Base-by-base conservation (phyloP, 2,888 invertebrate species). In the Dexiosoma caninum region DNA sequence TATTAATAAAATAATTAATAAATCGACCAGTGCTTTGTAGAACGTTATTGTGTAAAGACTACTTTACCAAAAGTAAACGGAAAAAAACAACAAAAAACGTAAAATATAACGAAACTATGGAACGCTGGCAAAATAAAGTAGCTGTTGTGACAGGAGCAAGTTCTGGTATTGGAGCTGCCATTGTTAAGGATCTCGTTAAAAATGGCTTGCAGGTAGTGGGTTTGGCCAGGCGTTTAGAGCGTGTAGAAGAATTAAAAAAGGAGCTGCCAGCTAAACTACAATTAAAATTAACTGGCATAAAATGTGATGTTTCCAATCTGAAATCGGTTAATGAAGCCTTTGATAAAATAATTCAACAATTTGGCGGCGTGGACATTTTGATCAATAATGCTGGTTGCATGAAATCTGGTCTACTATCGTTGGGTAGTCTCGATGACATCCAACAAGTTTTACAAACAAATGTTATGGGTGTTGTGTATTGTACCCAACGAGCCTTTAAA, bases 91-190 rank as follows among this genome's bases (percentile, higher is more conserved):
- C 14, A 55, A 1, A 21, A 27, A 59, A 37, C n/a, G n/a, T 9
- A 57, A 7, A 14, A 51, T 9, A 32, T 16, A 42, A 32, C 30
- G 14, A 12, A 14, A 10, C 30, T 7, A 86, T 87, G 88, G 92
- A 93, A n/a, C 91, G 92, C 27, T 93, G 93, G 93, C 83, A 84
- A 2, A 92, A 92, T 75, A 92, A 92, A 83, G 91, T 92, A 0
- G 93, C 93, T 0, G 90, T 93, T 30, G 93, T 93, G 60, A 93
- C 93, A 0, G 93, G 93, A 1, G 93, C 93, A n/a, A 93, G 93
- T 86, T 90, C 91, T 0, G 93, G 93, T 1, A 93, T 93, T 76
- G 93, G 92, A 5, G 91, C 91, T 0, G 91, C 91, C 1, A 88
- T 91, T 55, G 87, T 88, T 12, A 86, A 86, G 59, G 88, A 90